Evolutionary conservation across 2,888 invertebrate species (phyloP).

Genomic region (Blastobasis adustella): DNA sequence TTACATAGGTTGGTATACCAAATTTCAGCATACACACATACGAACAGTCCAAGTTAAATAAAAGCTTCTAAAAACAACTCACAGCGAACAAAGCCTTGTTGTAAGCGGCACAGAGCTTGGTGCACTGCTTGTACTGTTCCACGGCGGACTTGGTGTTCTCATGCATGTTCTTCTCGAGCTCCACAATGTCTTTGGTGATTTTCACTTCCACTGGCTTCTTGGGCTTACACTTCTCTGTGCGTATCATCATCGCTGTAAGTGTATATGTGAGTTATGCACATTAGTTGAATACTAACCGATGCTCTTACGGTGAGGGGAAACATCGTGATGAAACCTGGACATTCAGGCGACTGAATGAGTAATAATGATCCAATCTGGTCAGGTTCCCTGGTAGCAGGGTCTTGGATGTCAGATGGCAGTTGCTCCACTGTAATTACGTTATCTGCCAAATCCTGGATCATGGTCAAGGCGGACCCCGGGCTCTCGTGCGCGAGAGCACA

Average conservation of each 20-base stretch:
- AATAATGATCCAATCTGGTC: too few relatives aligned
- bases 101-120: constrained; percentile 72
- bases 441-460: too few relatives aligned
- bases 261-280: not conserved
- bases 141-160: constrained; percentile 75
- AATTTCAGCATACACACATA: not conserved
- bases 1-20: not conserved
- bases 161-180: constrained; percentile 63
- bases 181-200: constrained; percentile 60
- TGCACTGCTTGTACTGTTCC: constrained; percentile 79
- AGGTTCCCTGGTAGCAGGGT: too few relatives aligned
- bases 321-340: too few relatives aligned
- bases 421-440: too few relatives aligned
- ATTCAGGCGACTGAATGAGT: too few relatives aligned
- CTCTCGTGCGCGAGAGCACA: too few relatives aligned
- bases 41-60: too few relatives aligned
- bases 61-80: constrained; percentile 11
- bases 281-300: too few relatives aligned
- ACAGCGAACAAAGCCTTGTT: constrained; percentile 58
- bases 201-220: constrained; percentile 24
- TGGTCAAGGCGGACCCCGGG: too few relatives aligned
- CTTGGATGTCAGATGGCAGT: too few relatives aligned
- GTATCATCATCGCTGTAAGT: constrained; percentile 45
- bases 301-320: too few relatives aligned
- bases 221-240: constrained; percentile 54